Percentiles rank a stretch among this genome's conserved stretches.
phyloP scores from a whole-genome alignment of 2,797 vertebrate genomes.

The Podarcis lilfordi region DNA sequence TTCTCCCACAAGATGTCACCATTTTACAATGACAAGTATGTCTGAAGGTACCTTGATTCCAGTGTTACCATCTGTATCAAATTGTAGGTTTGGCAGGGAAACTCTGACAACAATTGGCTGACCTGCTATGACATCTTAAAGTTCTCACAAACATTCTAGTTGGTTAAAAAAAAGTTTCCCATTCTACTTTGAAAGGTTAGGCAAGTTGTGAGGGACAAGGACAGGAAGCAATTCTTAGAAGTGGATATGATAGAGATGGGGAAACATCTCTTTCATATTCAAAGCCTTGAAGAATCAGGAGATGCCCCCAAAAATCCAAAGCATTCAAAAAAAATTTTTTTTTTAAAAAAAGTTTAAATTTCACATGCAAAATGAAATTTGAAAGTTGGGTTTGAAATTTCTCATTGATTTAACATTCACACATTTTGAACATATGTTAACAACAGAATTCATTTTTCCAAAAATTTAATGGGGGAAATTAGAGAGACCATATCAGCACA shows the following conservation, averaged over 20 bases:
- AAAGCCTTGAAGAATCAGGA: neutral
- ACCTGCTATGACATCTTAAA: neutral
- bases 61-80: neutral
- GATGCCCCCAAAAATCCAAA: neutral
- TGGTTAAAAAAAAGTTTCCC: neutral
- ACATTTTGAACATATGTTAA: neutral
- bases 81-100: neutral
- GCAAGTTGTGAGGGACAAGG: neutral
- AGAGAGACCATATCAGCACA: too few relatives aligned
- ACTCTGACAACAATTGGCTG: neutral
- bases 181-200: too few relatives aligned
- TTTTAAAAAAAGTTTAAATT: neutral
- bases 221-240: neutral
- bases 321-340: neutral
- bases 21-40: neutral
- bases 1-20: conserved; percentile 29
- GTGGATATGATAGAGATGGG: too few relatives aligned
- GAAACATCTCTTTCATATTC: neutral
- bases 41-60: neutral
- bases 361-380: neutral
- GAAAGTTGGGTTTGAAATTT: neutral
- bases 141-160: neutral
- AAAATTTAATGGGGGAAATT: too few relatives aligned
- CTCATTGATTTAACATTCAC: neutral
- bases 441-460: too few relatives aligned